A percentile compares a stretch with the other conserved stretches of the same genome.
Evolutionary conservation across 2,888 invertebrate species (phyloP).

Genomic region (Hymenopus coronatus): DNA sequence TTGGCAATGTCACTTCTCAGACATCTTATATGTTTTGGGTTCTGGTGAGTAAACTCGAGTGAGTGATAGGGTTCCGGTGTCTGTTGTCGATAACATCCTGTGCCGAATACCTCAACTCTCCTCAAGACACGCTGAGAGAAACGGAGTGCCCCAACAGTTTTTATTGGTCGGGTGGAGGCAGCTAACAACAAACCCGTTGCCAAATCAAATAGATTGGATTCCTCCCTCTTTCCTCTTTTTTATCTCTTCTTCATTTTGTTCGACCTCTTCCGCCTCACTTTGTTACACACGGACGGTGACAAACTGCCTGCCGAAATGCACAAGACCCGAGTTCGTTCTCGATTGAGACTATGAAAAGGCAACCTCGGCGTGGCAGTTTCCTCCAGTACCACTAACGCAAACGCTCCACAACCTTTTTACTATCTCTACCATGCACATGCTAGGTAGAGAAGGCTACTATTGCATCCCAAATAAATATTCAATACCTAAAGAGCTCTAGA

Average conservation of each 20-base stretch:
- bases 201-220: constrained; percentile 31
- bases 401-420: no score
- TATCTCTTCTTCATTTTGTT: background rate
- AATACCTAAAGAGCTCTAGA: no score
- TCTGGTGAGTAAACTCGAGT: no score
- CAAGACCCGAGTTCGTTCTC: background rate
- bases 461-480: no score
- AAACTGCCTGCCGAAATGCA: background rate
- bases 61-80: no score
- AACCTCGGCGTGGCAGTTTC: no score
- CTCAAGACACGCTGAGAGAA: background rate
- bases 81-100: background rate
- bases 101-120: background rate
- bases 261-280: background rate
- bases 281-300: background rate
- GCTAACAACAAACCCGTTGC: constrained; percentile 6
- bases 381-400: no score
- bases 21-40: no score
- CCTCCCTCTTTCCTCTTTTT: constrained; percentile 6
- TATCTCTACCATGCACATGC: no score
- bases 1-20: no score
- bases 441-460: no score
- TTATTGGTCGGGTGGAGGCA: background rate
- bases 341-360: no score
- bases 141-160: background rate